Evolutionary conservation across 64 coral and sea anemone genomes (phyloP), one percentile per base, ranked within the genome.

Genomic region (Montipora foliosa): DNA sequence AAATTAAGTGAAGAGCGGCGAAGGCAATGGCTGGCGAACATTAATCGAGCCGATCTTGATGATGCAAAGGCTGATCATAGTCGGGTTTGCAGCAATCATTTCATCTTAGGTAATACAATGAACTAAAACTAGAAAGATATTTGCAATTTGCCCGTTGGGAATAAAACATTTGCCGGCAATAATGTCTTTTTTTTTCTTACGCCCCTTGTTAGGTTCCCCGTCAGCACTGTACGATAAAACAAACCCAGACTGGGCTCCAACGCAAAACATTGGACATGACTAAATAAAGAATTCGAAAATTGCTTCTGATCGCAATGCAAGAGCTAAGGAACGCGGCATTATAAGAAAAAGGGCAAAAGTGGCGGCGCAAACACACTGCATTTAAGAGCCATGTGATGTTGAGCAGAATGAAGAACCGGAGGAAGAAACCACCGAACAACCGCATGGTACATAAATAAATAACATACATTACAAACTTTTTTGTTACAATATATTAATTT

Each of bases 41-140:
- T 84, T 73, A 48, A 44, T 37, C n/a, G 80, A 46, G 58, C 67
- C 50, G 90, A 92, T 67, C 58, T 92, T 45, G 64, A 75, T 76
- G 91, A 93, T 29, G 61, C 87, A 76, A 87, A 88, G 76, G 74
- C 72, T 47, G 75, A 93, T 62, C 49, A 78, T 20, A 87, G 82
- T 52, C 79, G 91, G 60, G 91, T 93, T 79, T 93, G 83, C 44
- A 71, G 83, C 52, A 22, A 93, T 57, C 91, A 93, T 87, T 93
- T 93, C 76, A 86, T 93, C n/a, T 78, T 29, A 68, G 83, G 83
- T 88, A 87, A 93, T 64, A 64, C 15, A 45, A 51, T 83, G 69
- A 83, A 83, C 29, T 55, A 20, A 55, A n/a, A 73, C 67, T 62
- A 67, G 45, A 76, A 19, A 87, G 44, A 76, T 58, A 76, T 75